Evolutionary conservation across 1,140 invertebrate genomes (phyloP), one percentile per base, ranked within the genome.

Genomic region (Heliothis virescens): DNA sequence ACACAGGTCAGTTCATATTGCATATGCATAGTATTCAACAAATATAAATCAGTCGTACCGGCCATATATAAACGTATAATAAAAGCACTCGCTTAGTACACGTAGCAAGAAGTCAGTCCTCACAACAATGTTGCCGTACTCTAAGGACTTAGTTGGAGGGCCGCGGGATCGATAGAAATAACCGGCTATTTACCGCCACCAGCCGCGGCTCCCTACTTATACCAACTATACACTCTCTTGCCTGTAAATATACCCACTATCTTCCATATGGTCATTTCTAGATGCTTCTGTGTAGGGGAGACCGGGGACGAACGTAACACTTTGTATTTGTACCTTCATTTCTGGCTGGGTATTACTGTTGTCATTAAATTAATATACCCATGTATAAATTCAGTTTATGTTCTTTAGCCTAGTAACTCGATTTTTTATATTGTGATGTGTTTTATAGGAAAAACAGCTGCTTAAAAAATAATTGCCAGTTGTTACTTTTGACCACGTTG

Each of bases 81-180:
- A 34, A 55, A 75, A 65, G 73, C 41, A 41, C 34, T 41, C 34
- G 34, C 34, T 41, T 41, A 41, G 59, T 48, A 67, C 72, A 73
- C 67, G 73, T 79, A 67, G 76, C 72, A 77, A 62, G 57, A 21
- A 62, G 29, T 59, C 71, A 81, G 62, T 82, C 73, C 59, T 79
- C 57, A 88, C 83, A 86, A 92, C 86, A 88, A 87, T 90, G 88
- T 91, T 88, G 85, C 47, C 60, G 74, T 87, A 85, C 84, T 79
- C 84, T 82, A 83, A 87, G 83, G 83, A 88, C 90, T 90, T 89
- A 87, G 87, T 87, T 87, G 84, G 67, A 79, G 83, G 82, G 82
- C 80, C 82, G 85, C 81, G 60, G 74, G 78, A 83, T 85, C 83
- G 87, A 89, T 91, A 80, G 85, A 91, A 92, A 92, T 91, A 91